These are phyloP conservation scores for Conger conger DNA, from an alignment of 2,113 vertebrate species.

Conservation along the genomic window DNA sequence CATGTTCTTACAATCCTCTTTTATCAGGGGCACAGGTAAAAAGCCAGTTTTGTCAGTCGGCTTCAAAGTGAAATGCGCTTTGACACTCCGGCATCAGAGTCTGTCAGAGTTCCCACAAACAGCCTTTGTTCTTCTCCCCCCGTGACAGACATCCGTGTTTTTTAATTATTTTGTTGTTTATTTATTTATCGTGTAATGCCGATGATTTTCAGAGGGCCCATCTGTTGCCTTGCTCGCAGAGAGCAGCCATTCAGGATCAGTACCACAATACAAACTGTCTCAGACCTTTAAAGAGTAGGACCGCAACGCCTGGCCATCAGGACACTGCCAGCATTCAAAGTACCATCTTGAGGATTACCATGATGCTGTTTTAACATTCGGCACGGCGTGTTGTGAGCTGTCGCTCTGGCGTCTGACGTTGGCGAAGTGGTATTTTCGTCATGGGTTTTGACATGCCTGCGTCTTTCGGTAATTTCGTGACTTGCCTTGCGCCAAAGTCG, in stretches of 20 bases:
- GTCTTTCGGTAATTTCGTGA: too few relatives aligned
- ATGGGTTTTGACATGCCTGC: too few relatives aligned
- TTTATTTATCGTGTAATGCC: constrained; percentile 35
- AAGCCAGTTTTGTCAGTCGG: constrained; percentile 24
- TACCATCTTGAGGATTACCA: background rate
- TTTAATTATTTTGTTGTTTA: background rate
- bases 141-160: constrained; percentile 9
- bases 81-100: background rate
- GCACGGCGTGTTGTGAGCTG: too few relatives aligned
- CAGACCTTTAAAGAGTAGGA: background rate
- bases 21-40: constrained; percentile 48
- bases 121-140: constrained; percentile 27
- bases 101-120: background rate
- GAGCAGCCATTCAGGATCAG: background rate
- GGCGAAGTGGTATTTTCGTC: too few relatives aligned
- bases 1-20: constrained; percentile 40
- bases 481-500: too few relatives aligned
- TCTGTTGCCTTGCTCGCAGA: constrained; percentile 28
- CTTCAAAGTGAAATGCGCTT: constrained; percentile 45
- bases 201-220: constrained; percentile 28
- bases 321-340: background rate
- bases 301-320: background rate
- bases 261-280: background rate
- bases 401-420: too few relatives aligned
- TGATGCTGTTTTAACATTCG: background rate